Conservation (phyloP, 2,888 invertebrate species). For the Limulus polyphemus region DNA sequence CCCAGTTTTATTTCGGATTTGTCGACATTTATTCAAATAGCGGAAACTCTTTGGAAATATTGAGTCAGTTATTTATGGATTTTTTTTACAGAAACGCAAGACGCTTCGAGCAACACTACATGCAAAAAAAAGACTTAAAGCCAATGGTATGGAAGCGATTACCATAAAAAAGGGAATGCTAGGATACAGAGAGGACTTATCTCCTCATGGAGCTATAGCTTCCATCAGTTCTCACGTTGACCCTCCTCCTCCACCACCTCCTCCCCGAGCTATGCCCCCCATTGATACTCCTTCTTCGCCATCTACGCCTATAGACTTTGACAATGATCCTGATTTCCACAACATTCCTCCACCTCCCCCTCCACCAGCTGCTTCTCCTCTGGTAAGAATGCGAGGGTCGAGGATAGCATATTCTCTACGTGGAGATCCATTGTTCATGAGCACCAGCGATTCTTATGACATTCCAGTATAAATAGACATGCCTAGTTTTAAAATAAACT, state of each 20-base stretch:
- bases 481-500: too few relatives aligned
- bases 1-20: too few relatives aligned
- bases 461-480: not conserved
- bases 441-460: not conserved
- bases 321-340: conserved; percentile 18
- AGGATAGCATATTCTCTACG: too few relatives aligned
- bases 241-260: conserved; percentile 5
- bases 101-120: conserved; percentile 65
- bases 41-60: not conserved
- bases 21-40: too few relatives aligned
- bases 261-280: not conserved
- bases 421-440: not conserved
- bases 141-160: conserved; percentile 50
- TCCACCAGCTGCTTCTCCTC: conserved; percentile 15
- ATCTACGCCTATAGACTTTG: conserved; percentile 10
- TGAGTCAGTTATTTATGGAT: not conserved
- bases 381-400: conserved; percentile 9
- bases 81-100: conserved; percentile 66
- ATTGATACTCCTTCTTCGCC: conserved; percentile 7
- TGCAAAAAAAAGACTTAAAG: conserved; percentile 61
- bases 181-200: conserved; percentile 6
- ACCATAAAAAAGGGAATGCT: conserved; percentile 18
- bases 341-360: conserved; percentile 18
- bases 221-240: not conserved
- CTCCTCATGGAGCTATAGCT: not conserved